Evolutionary conservation across 1,140 invertebrate genomes (phyloP).

Genomic region (Penaeus vannamei): DNA sequence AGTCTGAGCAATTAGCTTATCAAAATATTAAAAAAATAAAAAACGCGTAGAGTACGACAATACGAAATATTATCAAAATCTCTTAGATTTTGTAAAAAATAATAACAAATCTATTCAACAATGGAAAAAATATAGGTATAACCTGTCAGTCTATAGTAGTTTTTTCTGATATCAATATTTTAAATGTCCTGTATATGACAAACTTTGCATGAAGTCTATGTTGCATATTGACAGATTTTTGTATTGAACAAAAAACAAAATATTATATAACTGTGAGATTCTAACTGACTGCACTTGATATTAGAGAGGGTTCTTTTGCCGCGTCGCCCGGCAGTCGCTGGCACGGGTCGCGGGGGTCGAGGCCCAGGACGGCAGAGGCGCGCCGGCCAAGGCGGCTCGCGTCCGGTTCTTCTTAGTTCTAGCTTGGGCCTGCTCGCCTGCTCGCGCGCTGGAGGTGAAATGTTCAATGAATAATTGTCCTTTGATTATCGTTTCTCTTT

Average conservation of each 20-base stretch:
- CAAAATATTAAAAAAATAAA: slow-evolving; percentile 22
- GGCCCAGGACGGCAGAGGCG: no score
- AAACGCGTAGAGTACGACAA: not conserved
- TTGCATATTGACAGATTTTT: slow-evolving; percentile 29
- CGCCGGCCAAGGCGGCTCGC: no score
- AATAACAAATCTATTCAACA: not conserved
- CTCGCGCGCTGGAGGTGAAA: no score
- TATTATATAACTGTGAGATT: no score
- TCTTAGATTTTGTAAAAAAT: not conserved
- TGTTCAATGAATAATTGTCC: no score
- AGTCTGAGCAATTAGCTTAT: not conserved
- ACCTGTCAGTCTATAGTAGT: slow-evolving; percentile 32
- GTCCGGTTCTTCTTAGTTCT: no score
- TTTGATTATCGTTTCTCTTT: no score
- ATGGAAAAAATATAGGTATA: slow-evolving; percentile 20
- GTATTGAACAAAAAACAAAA: not conserved
- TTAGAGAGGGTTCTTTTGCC: no score
- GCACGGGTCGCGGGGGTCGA: no score
- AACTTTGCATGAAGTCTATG: slow-evolving; percentile 28
- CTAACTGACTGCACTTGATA: no score
- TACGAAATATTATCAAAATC: slow-evolving; percentile 40
- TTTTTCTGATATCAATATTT: slow-evolving; percentile 38
- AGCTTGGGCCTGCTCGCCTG: no score
- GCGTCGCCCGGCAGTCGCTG: no score
- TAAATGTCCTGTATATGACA: slow-evolving; percentile 32